phyloP scores from a whole-genome alignment of 2,797 vertebrate genomes.

The Sebastolobus altivelis region DNA sequence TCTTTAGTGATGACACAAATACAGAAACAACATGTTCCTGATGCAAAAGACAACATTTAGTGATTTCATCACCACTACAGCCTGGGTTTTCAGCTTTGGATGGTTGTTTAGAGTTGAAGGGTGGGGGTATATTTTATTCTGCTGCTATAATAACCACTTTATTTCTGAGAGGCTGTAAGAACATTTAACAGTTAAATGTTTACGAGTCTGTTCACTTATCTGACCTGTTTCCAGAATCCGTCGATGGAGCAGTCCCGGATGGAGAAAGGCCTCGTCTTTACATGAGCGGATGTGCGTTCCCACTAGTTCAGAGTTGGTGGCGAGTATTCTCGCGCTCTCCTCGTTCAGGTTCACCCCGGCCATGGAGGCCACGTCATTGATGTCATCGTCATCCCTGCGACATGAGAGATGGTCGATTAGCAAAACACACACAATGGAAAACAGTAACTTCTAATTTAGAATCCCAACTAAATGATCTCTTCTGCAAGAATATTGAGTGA shows the following conservation, averaged over 20 bases:
- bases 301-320: constrained; percentile 90
- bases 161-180: neutral
- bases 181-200: neutral
- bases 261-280: constrained; percentile 92
- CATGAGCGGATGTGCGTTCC: constrained; percentile 90
- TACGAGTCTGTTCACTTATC: neutral
- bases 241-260: constrained; percentile 87
- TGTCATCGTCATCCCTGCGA: constrained; percentile 91
- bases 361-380: constrained; percentile 93
- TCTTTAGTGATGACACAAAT: constrained; percentile 78
- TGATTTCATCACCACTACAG: constrained; percentile 55
- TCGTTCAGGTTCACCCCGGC: constrained; percentile 92
- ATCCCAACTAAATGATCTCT: neutral
- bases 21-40: constrained; percentile 62
- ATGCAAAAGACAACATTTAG: constrained; percentile 56
- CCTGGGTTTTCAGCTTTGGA: constrained; percentile 38
- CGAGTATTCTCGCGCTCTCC: constrained; percentile 90
- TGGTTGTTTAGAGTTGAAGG: constrained; percentile 25
- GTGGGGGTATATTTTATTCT: neutral
- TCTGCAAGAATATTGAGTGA: neutral
- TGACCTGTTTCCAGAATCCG: constrained; percentile 90
- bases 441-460: neutral
- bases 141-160: neutral
- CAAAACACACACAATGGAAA: neutral
- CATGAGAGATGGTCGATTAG: neutral